Percentiles rank a stretch among this genome's conserved stretches.
phyloP scores from a whole-genome alignment of 2,113 vertebrate genomes.

The Sisor rabdophorus region DNA sequence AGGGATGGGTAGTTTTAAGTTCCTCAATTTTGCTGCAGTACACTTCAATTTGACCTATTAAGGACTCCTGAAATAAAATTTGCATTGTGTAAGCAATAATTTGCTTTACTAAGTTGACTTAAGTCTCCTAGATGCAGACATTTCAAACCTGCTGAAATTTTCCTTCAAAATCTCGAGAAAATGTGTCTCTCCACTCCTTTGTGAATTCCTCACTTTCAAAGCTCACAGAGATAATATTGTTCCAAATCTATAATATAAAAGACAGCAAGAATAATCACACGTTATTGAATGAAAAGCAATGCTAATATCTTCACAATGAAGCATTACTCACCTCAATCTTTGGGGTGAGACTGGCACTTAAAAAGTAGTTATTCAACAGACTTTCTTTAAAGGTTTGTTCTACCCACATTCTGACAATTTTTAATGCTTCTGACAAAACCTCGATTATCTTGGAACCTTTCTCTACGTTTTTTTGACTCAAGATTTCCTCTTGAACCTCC shows the following conservation, averaged over 20 bases:
- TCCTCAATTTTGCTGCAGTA: constrained; percentile 64
- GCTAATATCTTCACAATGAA: neutral
- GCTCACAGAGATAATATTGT: constrained; percentile 68
- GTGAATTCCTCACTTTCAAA: constrained; percentile 67
- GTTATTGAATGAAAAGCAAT: neutral
- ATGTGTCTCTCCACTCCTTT: constrained; percentile 66
- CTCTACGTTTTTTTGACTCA: neutral
- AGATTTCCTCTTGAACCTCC: neutral
- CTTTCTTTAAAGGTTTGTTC: constrained; percentile 36
- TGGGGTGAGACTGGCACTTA: neutral
- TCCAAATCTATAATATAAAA: constrained; percentile 70
- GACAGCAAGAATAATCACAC: neutral
- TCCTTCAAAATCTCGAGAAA: constrained; percentile 73
- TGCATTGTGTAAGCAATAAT: neutral
- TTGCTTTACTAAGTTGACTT: neutral
- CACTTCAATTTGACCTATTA: constrained; percentile 65
- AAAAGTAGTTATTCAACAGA: constrained; percentile 3
- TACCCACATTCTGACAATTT: constrained; percentile 59
- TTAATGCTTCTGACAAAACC: constrained; percentile 40
- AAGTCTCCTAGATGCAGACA: neutral
- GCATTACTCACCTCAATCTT: constrained; percentile 62
- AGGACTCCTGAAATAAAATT: constrained; percentile 64
- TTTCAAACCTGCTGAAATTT: constrained; percentile 75
- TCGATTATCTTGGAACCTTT: neutral
- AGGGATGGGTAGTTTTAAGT: constrained; percentile 29